A percentile compares a stretch with the other conserved stretches of the same genome.
phyloP scores from a whole-genome alignment of 2,113 vertebrate species.

The Arenaria interpres region DNA sequence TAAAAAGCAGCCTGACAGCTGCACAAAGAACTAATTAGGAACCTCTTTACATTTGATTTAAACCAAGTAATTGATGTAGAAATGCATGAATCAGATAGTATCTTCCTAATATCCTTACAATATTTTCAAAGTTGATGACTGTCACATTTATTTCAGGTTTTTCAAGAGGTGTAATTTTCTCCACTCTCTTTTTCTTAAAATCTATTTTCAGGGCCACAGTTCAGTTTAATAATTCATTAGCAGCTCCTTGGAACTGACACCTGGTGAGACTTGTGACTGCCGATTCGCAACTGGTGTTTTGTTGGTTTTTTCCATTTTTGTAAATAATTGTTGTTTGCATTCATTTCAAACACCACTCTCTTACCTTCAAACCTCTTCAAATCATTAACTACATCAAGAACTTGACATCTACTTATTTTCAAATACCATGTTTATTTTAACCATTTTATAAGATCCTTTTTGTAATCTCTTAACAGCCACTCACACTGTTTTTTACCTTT shows the following conservation, averaged over 20 bases:
- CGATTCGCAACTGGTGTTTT: background rate
- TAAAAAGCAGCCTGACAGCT: constrained; percentile 63
- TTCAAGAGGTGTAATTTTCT: constrained; percentile 42
- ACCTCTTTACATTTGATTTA: constrained; percentile 65
- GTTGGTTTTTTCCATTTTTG: background rate
- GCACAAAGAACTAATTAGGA: constrained; percentile 69
- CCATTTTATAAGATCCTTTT: background rate
- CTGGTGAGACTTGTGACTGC: constrained; percentile 47
- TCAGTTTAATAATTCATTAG: constrained; percentile 71
- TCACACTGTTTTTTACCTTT: background rate
- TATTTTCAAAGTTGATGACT: constrained; percentile 63
- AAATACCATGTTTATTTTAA: background rate
- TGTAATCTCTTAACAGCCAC: background rate
- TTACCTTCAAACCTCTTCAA: background rate
- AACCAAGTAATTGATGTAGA: constrained; percentile 64
- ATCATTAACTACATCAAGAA: background rate
- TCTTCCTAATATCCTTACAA: constrained; percentile 45
- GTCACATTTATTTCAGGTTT: constrained; percentile 64
- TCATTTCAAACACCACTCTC: background rate
- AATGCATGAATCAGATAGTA: constrained; percentile 51
- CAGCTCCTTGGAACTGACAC: constrained; percentile 24
- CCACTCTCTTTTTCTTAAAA: background rate
- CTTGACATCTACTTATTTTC: background rate
- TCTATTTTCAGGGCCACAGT: constrained; percentile 29
- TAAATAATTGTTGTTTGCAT: constrained; percentile 10